Evolutionary conservation across 2,797 vertebrate genomes (phyloP), one percentile per base, ranked within the genome.

Genomic region (Monodelphis domestica): DNA sequence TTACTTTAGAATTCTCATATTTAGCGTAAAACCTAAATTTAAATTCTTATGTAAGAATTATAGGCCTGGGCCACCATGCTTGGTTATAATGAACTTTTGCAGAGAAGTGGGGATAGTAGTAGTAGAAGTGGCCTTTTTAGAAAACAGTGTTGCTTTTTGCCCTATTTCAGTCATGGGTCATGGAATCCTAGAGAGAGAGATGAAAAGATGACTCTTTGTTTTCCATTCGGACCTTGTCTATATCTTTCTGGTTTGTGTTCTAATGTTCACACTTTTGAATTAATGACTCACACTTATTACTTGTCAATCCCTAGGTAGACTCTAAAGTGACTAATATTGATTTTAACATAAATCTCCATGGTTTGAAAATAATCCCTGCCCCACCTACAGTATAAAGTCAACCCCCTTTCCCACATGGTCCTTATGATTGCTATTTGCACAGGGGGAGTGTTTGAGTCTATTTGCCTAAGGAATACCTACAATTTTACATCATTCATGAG

Each of bases 341-440:
- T 91, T 95, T 95, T 91, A 94, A 94, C 91, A 87, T 95, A 54
- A 92, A 90, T 94, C 93, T 94, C 90, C 63, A 0, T 90, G n/a
- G 57, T 56, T 95, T 45, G 4, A n/a, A 95, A 92, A 91, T 92
- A 96, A 91, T 95, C 92, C 95, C 5, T 29, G 89, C 94, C 94
- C 90, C 88, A 24, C 94, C 89, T 56, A 6, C 38, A 26, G 51
- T 50, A 33, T 88, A 45, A 56, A 15, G 70, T 38, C 38, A 84
- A 84, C 38, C 38, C 21, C 30, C 57, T 93, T 95, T 57, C 90
- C 90, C 57, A 90, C 38, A 55, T 63, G n/a, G n/a, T 87, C 89
- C 92, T 63, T 78, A 70, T 9, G 55, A 94, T 38, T 29, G 28
- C 4, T 91, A 92, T 90, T 94, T 95, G 94, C 96, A 94, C 54